These are phyloP conservation scores for Drosophila recens DNA, from an alignment of 2,888 invertebrate genomes.

Conservation along the genomic window DNA sequence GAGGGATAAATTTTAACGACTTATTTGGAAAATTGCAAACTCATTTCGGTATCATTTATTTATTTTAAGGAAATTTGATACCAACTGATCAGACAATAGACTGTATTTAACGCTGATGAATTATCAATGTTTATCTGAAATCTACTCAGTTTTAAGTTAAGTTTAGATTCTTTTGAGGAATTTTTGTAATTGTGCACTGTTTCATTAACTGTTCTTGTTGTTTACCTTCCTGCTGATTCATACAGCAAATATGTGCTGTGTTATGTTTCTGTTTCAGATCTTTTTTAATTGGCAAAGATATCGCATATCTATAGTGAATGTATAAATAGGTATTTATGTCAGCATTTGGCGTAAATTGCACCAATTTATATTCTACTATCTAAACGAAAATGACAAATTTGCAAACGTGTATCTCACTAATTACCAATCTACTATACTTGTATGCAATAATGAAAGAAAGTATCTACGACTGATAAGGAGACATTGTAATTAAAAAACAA, in stretches of 20 bases:
- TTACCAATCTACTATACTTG: conserved; percentile 2
- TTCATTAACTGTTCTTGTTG: not conserved
- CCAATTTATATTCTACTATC: conserved; percentile 1
- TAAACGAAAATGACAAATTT: conserved; percentile 6
- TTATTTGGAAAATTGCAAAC: conserved; percentile 31
- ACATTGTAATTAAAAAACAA: conserved; percentile 66
- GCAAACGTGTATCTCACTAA: conserved; percentile 7
- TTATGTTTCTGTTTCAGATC: not conserved
- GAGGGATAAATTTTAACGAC: conserved; percentile 21
- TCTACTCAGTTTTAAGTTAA: not conserved
- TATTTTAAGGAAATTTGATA: conserved; percentile 12
- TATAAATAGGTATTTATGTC: conserved; percentile 10
- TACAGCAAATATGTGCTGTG: not conserved
- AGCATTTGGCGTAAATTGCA: conserved; percentile 11
- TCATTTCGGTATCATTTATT: conserved; percentile 32
- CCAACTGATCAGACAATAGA: not conserved
- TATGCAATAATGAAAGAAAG: conserved; percentile 1
- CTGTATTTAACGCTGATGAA: not conserved
- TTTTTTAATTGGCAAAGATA: conserved; percentile 4
- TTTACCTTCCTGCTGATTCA: conserved; percentile 8
- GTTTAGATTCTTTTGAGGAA: not conserved
- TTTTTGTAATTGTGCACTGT: not conserved
- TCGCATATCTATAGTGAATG: conserved; percentile 5
- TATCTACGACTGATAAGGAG: conserved; percentile 31
- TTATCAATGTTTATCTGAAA: not conserved